phyloP scores from a whole-genome alignment of 2,888 invertebrate genomes.

The Diaprepes abbreviatus region DNA sequence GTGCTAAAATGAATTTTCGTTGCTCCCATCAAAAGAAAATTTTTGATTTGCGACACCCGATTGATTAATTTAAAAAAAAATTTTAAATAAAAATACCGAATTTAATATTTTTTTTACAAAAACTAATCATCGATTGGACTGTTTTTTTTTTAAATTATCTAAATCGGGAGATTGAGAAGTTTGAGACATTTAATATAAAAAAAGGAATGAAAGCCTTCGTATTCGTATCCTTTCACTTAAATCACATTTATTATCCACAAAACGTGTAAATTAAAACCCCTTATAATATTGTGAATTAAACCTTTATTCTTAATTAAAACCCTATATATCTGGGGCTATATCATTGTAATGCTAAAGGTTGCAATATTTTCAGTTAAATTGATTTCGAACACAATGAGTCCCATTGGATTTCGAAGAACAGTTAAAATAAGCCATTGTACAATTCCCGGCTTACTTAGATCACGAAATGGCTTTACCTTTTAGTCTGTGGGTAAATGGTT shows the following conservation, averaged over 20 bases:
- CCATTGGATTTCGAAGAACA: constrained; percentile 64
- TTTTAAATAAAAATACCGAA: no score
- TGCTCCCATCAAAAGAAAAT: no score
- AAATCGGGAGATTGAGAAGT: no score
- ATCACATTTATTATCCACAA: constrained; percentile 29
- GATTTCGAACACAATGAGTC: constrained; percentile 65
- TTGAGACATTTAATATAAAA: no score
- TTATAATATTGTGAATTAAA: constrained; percentile 36
- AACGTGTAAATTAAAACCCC: constrained; percentile 45
- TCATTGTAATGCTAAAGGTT: constrained; percentile 55
- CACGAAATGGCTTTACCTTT: constrained; percentile 60
- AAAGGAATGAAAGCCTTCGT: no score
- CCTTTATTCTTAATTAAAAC: constrained; percentile 47
- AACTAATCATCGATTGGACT: no score
- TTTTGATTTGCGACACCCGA: no score
- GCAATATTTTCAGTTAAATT: constrained; percentile 66
- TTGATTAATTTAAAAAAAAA: no score
- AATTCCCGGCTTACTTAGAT: constrained; percentile 63
- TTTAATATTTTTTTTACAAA: no score
- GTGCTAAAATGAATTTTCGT: no score
- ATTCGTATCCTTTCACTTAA: not conserved
- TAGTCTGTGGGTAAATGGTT: constrained; percentile 21
- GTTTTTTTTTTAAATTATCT: no score
- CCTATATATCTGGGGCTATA: constrained; percentile 42
- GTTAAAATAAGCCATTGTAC: constrained; percentile 66